These are phyloP conservation scores for Eudasyphora cyanicolor DNA, from an alignment of 2,888 invertebrate genomes.

Conservation along the genomic window DNA sequence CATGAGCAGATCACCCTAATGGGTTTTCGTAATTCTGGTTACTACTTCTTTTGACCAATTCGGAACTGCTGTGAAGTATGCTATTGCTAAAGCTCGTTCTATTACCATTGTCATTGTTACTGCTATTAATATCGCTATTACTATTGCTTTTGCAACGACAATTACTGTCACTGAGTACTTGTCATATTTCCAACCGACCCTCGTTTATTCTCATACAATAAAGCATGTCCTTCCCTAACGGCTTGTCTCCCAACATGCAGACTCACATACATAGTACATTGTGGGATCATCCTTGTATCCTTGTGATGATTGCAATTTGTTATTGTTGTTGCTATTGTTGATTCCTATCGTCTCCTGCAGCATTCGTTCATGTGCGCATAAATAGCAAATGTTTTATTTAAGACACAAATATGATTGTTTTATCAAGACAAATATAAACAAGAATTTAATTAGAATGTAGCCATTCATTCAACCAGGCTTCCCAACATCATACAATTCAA, in stretches of 20 bases:
- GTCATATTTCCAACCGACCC: background rate
- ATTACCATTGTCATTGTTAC: too few species aligned
- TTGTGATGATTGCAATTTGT: background rate
- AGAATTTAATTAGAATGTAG: slow-evolving; percentile 50
- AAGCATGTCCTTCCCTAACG: background rate
- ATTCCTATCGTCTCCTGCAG: background rate
- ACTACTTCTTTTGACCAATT: too few species aligned
- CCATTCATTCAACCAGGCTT: background rate
- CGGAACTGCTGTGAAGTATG: too few species aligned
- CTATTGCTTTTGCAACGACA: too few species aligned
- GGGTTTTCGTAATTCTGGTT: too few species aligned
- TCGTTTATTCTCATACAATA: background rate
- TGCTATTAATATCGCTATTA: too few species aligned
- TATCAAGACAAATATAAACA: slow-evolving; percentile 47
- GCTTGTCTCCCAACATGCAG: background rate
- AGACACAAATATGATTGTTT: slow-evolving; percentile 52
- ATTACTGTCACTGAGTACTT: too few species aligned
- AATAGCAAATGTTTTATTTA: slow-evolving; percentile 38
- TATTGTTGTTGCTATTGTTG: slow-evolving; percentile 7
- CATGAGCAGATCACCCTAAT: too few species aligned
- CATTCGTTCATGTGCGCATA: background rate
- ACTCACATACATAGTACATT: too few species aligned
- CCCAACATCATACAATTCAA: background rate
- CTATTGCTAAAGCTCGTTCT: too few species aligned
- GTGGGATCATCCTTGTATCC: background rate